A percentile compares a stretch with the other conserved stretches of the same genome.
Conservation (phyloP, 2,888 invertebrate genomes). For the Plagodis dolabraria region DNA sequence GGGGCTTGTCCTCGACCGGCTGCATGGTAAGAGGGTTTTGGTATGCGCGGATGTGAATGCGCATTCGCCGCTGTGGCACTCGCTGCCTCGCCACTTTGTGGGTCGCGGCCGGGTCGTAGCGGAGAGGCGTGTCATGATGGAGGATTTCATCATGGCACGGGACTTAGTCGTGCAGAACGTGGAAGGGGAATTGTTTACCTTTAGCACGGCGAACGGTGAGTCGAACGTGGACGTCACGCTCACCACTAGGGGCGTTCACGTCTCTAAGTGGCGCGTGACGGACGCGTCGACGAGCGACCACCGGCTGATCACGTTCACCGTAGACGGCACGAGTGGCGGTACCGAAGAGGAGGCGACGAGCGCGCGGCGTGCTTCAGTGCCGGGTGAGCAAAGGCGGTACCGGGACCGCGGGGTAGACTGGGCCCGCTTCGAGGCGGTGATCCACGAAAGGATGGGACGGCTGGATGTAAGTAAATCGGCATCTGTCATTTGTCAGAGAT, state of each 20-base stretch:
- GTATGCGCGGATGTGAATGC: no score
- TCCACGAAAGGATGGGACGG: not conserved
- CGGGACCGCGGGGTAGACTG: not conserved
- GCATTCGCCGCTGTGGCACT: no score
- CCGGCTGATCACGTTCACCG: not conserved
- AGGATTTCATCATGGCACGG: no score
- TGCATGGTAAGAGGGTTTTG: no score
- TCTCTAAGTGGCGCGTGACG: slow-evolving; percentile 33
- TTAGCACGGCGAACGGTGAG: slow-evolving; percentile 29
- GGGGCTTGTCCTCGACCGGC: not conserved
- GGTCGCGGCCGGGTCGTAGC: no score
- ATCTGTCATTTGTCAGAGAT: slow-evolving; percentile 5
- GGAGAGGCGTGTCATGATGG: no score
- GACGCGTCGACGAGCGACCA: no score
- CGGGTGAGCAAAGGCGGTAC: not conserved
- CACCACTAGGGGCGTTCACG: slow-evolving; percentile 1
- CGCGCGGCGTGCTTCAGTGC: not conserved
- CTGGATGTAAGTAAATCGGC: not conserved
- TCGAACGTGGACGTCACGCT: no score
- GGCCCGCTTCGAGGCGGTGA: not conserved
- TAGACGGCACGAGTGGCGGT: not conserved
- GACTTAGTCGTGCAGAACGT: no score
- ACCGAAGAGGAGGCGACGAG: not conserved
- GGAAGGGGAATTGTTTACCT: slow-evolving; percentile 21
- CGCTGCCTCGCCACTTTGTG: no score